Evolutionary conservation across 2,888 invertebrate genomes (phyloP), one percentile per base, ranked within the genome.

Genomic region (Agrilus biguttatus): DNA sequence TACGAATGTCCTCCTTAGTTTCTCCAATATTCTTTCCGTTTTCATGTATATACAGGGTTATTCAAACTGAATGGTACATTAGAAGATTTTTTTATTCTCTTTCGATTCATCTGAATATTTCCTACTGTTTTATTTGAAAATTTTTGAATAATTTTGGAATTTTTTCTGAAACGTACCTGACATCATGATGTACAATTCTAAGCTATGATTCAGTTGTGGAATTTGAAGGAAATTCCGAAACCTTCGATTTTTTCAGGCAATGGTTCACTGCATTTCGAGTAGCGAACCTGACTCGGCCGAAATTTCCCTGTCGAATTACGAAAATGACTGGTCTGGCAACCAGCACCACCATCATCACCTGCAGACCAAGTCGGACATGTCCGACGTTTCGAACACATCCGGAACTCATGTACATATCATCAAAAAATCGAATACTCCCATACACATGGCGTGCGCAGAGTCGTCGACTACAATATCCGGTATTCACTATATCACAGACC

Each of bases 191-290:
- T 4, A 17, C 17, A 23, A 23, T 23, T 23, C 23, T 23, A 8
- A 23, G 8, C 23, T 23, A 23, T 17, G 8, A 23, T 8, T 23
- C 23, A 23, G 23, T 23, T 23, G 23, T 28, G 8, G 28, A 28
- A 10, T 28, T 28, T 28, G 28, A 28, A 28, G 28, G 10, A 28
- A 28, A 28, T 10, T 28, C 42, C 35, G 4, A 28, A 28, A 8
- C 10, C 36, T 45, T 42, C 33, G 13, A 47, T 42, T 45, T 49
- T 59, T 61, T 38, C 68, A 79, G 80, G 79, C 81, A 6, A 80
- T 87, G 87, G 88, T 88, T 23, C 88, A 88, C 61, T 88, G 86
- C 61, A 83, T 88, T 48, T 87, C 88, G 32, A 87, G 87, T 59
- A 87, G 87, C 54, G 87, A 87, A 59, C 85, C 81, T 28, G 86